Conservation (phyloP, 1,140 invertebrate species). For the Philopotamus ludificatus region DNA sequence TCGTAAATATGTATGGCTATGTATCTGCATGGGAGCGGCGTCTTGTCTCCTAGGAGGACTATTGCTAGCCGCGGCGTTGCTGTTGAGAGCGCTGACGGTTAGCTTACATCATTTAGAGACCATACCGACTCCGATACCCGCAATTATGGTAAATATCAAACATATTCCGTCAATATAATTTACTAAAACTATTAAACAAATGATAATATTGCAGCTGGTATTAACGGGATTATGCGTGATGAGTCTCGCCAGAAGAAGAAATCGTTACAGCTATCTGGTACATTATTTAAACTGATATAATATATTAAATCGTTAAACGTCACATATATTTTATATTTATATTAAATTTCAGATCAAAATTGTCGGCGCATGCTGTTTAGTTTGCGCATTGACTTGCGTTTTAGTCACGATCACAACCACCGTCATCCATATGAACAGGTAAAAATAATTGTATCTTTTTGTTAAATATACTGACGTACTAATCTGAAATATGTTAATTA, state of each 20-base stretch:
- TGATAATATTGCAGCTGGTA: constrained; percentile 64
- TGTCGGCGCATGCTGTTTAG: constrained; percentile 77
- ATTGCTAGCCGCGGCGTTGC: constrained; percentile 50
- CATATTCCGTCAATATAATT: not conserved
- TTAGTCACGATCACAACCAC: constrained; percentile 88
- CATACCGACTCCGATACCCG: constrained; percentile 53
- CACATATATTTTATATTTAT: constrained; percentile 15
- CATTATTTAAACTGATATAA: constrained; percentile 45
- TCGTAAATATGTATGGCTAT: constrained; percentile 56
- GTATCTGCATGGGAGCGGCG: constrained; percentile 50
- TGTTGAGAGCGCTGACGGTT: constrained; percentile 50
- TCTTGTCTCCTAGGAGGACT: constrained; percentile 50
- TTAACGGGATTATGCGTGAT: constrained; percentile 83
- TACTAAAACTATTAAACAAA: not conserved
- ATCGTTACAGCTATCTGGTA: constrained; percentile 84
- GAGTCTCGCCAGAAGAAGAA: constrained; percentile 76
- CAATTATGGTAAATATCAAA: constrained; percentile 50
- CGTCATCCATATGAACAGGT: constrained; percentile 86
- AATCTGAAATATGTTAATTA: not conserved
- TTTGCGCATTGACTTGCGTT: constrained; percentile 81
- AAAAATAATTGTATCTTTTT: constrained; percentile 20
- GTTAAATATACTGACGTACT: not conserved
- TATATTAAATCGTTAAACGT: not conserved
- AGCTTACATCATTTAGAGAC: constrained; percentile 55
- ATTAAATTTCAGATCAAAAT: constrained; percentile 72